Evolutionary conservation across 2,888 invertebrate genomes (phyloP), one percentile per base, ranked within the genome.

Genomic region (Eledona agricola): DNA sequence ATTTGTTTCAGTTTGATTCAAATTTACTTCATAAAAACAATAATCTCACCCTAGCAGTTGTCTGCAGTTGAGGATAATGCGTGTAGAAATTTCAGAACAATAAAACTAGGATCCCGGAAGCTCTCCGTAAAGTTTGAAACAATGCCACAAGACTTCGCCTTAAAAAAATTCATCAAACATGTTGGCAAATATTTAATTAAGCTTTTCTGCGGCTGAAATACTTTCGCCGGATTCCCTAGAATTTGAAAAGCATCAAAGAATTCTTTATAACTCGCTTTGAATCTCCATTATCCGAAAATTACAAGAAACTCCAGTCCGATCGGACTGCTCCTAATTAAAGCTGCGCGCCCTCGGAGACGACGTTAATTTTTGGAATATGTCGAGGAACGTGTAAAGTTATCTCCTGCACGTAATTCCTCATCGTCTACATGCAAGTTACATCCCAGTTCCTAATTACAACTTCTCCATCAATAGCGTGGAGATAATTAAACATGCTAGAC

Each of bases 391-490:
- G 34, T 23, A 23, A 25, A 20, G 35, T 25, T 51, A 51, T 45
- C 45, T 51, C 20, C 23, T 45, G 45, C 38, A 51, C 46, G 45
- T 45, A 52, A 46, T 25, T 34, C 13, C 23, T 4, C 34, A 23
- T 28, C 40, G 40, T 49, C 43, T 43, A 26, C 34, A 43, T 51
- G 51, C 51, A 52, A 45, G 29, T 31, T 43, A 46, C 38, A 35
- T 45, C 28, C 45, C 17, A 17, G 29, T 25, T 29, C 29, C 31
- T 51, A 51, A 51, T 51, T 45, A 51, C 45, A 52, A 52, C 31
- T 46, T 35, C 40, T 52, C 50, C 34, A 52, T 52, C 46, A 52
- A 52, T 52, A 46, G 38, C 35, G 47, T 20, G 20, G 26, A 32
- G 40, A 37, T 51, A 51, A 51, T 51, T 35, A 43, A 51, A 43